Base-by-base conservation (phyloP, 2,888 invertebrate genomes). In the Apoderus coryli region DNA sequence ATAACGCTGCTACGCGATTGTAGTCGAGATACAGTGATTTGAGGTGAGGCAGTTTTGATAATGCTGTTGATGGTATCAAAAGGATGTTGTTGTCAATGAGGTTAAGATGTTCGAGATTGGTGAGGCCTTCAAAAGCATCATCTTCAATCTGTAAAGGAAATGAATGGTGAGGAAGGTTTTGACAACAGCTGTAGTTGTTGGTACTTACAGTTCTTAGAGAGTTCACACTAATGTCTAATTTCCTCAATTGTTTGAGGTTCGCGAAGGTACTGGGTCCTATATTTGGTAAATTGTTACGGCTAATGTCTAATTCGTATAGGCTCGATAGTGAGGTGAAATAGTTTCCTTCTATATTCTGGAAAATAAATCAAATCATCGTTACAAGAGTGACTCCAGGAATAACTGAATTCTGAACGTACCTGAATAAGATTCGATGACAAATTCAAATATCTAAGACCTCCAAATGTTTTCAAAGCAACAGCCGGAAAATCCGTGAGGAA, bases 31-130 rank as follows among this genome's bases (percentile, higher is more conserved):
- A 77, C 1, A 89, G 65, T 7, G 74, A 70, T 3, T 70, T 65
- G 2, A 88, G 59, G 27, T 71, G 72, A 1, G 82, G 78, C 9
- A 89, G 56, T n/a, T 80, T 70, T 4, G 79, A 78, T 4, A 89
- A 59, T 1, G 88, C 85, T 23, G 78, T 75, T 1, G 82, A 79
- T 1, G 89, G 90, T 22, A 89, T 75, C 1, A 85, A 60, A 1
- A 89, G 64, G 31, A 90, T 81, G 41, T 88, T 86, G 58, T 90
- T 89, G 54, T 90, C 89, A 44, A 77, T 74, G 6, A 90, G 63
- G 14, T 80, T 72, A 2, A 90, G 60, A 19, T 76, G 75, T 53
- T 80, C 73, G 10, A 90, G 60, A 42, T 69, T 77, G 16, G 72
- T 69, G 38, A 89, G 57, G 0, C 88, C 88, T 49, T 85, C 82